phyloP scores from a whole-genome alignment of 2,797 vertebrate genomes.

The Falco peregrinus region DNA sequence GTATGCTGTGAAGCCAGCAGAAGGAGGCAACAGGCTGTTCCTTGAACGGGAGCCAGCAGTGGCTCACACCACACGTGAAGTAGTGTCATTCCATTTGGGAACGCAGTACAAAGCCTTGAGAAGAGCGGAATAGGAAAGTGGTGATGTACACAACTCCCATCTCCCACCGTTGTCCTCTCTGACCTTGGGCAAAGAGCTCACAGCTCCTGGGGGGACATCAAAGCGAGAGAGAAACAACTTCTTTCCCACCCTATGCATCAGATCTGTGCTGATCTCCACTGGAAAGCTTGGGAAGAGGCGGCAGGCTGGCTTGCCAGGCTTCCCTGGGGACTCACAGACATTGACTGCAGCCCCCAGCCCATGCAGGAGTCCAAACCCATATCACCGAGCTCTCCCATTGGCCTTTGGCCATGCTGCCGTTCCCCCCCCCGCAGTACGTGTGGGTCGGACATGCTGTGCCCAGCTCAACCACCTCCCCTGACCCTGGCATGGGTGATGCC shows the following conservation, averaged over 20 bases:
- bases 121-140: accelerated
- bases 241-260: background rate
- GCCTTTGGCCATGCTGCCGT: background rate
- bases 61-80: background rate
- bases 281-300: background rate
- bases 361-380: accelerated
- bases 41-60: background rate
- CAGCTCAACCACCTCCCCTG: background rate
- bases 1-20: background rate
- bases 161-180: background rate
- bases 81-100: background rate
- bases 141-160: accelerated
- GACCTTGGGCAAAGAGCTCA: background rate
- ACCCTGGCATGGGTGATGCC: accelerated
- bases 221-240: background rate
- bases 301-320: background rate
- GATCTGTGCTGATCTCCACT: background rate
- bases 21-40: background rate
- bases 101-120: background rate
- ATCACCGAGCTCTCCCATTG: accelerated
- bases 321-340: accelerated
- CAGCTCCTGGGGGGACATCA: too few relatives aligned
- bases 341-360: background rate
- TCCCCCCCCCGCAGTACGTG: background rate
- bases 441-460: accelerated